phyloP scores from a whole-genome alignment of 2,113 vertebrate species.

The Trematocara variabile region DNA sequence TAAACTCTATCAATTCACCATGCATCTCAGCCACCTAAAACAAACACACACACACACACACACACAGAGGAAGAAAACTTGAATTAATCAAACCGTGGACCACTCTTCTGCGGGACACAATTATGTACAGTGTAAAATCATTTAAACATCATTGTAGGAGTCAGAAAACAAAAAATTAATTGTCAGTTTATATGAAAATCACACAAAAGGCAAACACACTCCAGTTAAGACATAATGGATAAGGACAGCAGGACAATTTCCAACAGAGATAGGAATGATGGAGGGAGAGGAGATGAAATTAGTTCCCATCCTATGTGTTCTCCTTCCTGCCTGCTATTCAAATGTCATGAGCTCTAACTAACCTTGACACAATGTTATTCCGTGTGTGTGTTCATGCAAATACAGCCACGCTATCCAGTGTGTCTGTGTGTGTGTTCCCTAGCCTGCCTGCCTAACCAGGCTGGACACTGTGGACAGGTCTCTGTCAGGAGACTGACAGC shows the following conservation, averaged over 20 bases:
- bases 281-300: neutral
- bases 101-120: neutral
- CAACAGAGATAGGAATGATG: neutral
- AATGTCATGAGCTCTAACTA: slow-evolving; percentile 38
- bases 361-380: slow-evolving; percentile 39
- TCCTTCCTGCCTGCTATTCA: slow-evolving; percentile 41
- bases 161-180: neutral
- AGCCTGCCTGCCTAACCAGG: slow-evolving; percentile 27
- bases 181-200: neutral
- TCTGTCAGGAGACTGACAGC: slow-evolving; percentile 59
- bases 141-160: neutral
- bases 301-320: slow-evolving; percentile 14
- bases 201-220: neutral
- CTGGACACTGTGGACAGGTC: slow-evolving; percentile 46
- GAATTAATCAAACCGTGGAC: neutral
- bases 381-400: slow-evolving; percentile 7
- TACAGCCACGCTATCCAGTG: neutral
- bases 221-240: slow-evolving; percentile 15
- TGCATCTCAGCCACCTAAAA: slow-evolving; percentile 98
- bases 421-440: neutral
- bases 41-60: neutral
- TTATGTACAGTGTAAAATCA: neutral
- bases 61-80: neutral
- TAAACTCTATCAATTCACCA: slow-evolving; percentile 97
- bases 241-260: slow-evolving; percentile 35